Evolutionary conservation across 2,113 vertebrate genomes (phyloP).

Genomic region (Gymnarchus niloticus): DNA sequence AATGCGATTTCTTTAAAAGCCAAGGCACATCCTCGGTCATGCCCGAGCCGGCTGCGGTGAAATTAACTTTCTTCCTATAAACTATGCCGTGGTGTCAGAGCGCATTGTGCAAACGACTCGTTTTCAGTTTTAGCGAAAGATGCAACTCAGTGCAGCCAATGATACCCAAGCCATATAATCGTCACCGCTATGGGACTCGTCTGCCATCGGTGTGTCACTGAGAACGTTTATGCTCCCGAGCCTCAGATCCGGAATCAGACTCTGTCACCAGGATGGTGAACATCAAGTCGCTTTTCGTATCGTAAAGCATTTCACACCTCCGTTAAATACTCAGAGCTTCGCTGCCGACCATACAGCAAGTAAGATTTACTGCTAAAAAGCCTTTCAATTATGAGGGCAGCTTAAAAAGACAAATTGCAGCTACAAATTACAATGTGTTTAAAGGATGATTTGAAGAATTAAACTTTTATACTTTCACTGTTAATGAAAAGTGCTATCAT

Average conservation of each 20-base stretch:
- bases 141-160: background rate
- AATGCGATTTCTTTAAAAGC: background rate
- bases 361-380: background rate
- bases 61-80: too few species aligned
- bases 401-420: background rate
- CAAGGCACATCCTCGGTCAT: background rate
- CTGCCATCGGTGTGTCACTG: too few species aligned
- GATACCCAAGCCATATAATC: background rate
- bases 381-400: background rate
- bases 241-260: background rate
- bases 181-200: background rate
- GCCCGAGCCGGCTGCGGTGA: background rate
- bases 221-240: background rate
- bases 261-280: background rate
- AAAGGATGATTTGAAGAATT: background rate
- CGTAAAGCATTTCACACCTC: too few species aligned
- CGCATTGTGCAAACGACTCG: background rate
- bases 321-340: too few species aligned
- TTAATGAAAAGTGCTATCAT: background rate
- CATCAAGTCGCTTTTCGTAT: background rate
- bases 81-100: background rate
- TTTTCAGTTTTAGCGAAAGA: background rate
- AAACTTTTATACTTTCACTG: background rate
- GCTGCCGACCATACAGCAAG: background rate
- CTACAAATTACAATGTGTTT: background rate